Evolutionary conservation across 64 coral and sea anemone species (phyloP).

Genomic region (Stichodactyla helianthus): DNA sequence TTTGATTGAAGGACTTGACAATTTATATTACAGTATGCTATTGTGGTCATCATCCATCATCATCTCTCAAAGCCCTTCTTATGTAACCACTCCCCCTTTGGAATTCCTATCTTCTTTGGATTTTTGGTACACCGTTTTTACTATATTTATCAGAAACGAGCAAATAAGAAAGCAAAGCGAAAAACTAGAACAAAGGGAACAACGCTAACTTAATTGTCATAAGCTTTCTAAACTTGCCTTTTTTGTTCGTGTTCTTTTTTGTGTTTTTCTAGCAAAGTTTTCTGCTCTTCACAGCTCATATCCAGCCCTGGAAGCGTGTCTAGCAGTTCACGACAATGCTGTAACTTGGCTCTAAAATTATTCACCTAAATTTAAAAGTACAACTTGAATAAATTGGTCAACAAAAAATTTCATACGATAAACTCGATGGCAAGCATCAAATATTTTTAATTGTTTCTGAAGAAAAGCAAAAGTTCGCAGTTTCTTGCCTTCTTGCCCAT

Average conservation of each 20-base stretch:
- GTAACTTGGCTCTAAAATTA: conserved; percentile 67
- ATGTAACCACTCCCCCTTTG: too few species aligned
- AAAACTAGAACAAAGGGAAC: too few species aligned
- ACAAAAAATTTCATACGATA: neutral
- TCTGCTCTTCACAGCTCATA: conserved; percentile 70
- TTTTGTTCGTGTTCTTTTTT: conserved; percentile 66
- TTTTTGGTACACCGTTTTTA: too few species aligned
- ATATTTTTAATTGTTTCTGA: neutral
- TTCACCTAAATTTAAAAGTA: conserved; percentile 37
- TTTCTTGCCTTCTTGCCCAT: conserved; percentile 22
- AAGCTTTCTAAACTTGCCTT: conserved; percentile 39
- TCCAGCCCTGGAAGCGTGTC: conserved; percentile 77
- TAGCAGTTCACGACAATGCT: conserved; percentile 69
- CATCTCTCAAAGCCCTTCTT: too few species aligned
- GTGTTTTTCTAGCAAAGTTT: conserved; percentile 46
- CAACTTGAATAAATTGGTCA: neutral
- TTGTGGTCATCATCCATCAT: too few species aligned
- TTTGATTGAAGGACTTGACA: too few species aligned
- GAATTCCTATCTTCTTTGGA: too few species aligned
- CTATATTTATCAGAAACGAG: too few species aligned
- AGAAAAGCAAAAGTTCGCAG: neutral
- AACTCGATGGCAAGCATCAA: neutral
- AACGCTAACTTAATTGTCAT: too few species aligned
- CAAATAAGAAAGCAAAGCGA: too few species aligned
- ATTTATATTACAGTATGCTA: too few species aligned